Evolutionary conservation across 2,888 invertebrate species (phyloP).

Genomic region (Temnothorax ravouxi): DNA sequence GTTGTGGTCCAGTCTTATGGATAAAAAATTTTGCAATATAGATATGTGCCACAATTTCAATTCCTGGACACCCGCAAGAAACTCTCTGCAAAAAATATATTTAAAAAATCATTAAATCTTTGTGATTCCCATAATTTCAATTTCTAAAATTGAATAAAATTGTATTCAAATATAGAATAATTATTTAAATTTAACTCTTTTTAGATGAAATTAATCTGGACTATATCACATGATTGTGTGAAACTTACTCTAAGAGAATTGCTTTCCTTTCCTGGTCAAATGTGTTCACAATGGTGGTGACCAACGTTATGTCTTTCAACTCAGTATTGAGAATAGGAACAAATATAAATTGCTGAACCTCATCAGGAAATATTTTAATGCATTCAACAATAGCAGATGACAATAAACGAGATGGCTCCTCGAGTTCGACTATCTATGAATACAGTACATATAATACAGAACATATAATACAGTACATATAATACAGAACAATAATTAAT

Average conservation of each 20-base stretch:
- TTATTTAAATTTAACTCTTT: neutral
- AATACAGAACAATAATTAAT: neutral
- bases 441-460: no score
- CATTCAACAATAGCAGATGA: constrained; percentile 72
- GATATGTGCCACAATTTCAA: constrained; percentile 81
- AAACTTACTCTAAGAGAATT: constrained; percentile 71
- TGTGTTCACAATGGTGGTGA: constrained; percentile 63
- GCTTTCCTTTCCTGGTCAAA: constrained; percentile 61
- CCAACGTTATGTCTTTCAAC: constrained; percentile 74
- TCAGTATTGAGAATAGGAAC: constrained; percentile 77
- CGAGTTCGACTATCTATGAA: constrained; percentile 71
- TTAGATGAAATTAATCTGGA: neutral
- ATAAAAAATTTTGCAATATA: constrained; percentile 72
- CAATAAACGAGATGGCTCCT: constrained; percentile 76
- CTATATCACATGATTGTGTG: neutral
- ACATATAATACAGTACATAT: no score
- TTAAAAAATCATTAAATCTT: neutral
- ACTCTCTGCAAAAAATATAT: constrained; percentile 74
- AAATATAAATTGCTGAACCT: constrained; percentile 77
- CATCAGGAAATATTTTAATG: constrained; percentile 79
- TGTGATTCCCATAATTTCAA: neutral
- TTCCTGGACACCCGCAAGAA: constrained; percentile 74
- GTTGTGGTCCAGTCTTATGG: constrained; percentile 66
- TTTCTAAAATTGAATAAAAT: neutral
- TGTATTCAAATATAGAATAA: neutral